Base-by-base conservation (phyloP, 2,797 vertebrate species). In the Esox lucius region DNA sequence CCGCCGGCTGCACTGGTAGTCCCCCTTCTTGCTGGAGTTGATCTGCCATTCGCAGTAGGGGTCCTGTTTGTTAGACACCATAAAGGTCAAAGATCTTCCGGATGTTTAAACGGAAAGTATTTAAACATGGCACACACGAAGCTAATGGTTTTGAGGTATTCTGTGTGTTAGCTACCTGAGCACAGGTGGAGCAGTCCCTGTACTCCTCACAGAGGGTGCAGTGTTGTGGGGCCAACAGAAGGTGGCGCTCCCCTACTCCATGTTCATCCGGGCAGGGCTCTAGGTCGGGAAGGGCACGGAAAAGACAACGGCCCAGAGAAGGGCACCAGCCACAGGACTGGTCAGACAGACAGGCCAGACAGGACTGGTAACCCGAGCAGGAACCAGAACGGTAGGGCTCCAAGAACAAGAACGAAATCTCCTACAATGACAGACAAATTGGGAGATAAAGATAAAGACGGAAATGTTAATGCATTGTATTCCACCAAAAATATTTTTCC, bases 241-340 rank as follows among this genome's bases (percentile, higher is more conserved):
- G 93, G 78, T 94, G 93, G 78, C 89, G 91, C 77, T 94, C 80
- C 81, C 87, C 89, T 26, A 83, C 87, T 51, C 83, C 90, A 33
- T 90, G 93, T 42, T 82, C 84, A 72, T 94, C 92, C 7, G 91
- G 81, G 79, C 91, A 94, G 59, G 80, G 87, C 79, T 91, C 86
- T 0, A 83, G 51, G 35, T 83, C 68, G 22, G 87, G 73, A 28
- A 75, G 28, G 72, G 94, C 89, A 33, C 96, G 94, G 64, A 93
- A 80, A 62, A 95, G 90, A 83, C 96, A 97, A 68, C 92, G 91
- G 68, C 94, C 91, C 42, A 92, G 89, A 73, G 92, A 89, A 0
- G 95, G 91, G 83, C 96, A 98, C 96, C 96, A 98, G 77, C 96
- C 96, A 0, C 96, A 98, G 53, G 96, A 95, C 90, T 97, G 96